Percentiles rank a stretch among this genome's conserved stretches.
Conservation (phyloP, 2,113 vertebrate species). For the Cochlearius cochlearius region DNA sequence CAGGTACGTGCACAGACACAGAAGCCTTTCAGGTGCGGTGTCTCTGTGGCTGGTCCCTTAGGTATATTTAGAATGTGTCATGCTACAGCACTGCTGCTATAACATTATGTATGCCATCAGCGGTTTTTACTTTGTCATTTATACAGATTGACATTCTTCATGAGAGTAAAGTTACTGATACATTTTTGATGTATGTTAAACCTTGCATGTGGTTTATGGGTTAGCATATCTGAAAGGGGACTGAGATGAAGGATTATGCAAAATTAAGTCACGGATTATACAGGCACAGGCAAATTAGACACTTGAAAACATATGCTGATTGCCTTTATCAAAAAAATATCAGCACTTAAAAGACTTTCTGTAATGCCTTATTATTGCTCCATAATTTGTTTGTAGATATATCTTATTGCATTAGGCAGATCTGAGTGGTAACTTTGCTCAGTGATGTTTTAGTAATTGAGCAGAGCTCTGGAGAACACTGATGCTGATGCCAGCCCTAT, state of each 20-base stretch:
- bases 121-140: background rate
- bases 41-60: background rate
- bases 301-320: background rate
- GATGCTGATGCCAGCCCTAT: background rate
- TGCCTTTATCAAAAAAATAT: conserved; percentile 4
- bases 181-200: background rate
- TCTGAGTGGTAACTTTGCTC: background rate
- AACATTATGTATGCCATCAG: background rate
- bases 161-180: background rate
- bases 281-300: background rate
- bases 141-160: background rate
- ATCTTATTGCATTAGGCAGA: background rate
- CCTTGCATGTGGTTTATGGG: background rate
- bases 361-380: background rate
- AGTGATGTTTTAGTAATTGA: background rate
- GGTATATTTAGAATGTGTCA: background rate
- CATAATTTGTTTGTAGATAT: background rate
- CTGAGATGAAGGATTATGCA: background rate
- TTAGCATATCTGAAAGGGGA: background rate
- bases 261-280: background rate
- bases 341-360: background rate
- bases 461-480: background rate
- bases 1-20: fast-evolving
- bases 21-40: background rate
- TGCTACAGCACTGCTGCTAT: background rate